Evolutionary conservation across 1,140 invertebrate genomes (phyloP), one percentile per base, ranked within the genome.

Genomic region (Drosophila punjabiensis): DNA sequence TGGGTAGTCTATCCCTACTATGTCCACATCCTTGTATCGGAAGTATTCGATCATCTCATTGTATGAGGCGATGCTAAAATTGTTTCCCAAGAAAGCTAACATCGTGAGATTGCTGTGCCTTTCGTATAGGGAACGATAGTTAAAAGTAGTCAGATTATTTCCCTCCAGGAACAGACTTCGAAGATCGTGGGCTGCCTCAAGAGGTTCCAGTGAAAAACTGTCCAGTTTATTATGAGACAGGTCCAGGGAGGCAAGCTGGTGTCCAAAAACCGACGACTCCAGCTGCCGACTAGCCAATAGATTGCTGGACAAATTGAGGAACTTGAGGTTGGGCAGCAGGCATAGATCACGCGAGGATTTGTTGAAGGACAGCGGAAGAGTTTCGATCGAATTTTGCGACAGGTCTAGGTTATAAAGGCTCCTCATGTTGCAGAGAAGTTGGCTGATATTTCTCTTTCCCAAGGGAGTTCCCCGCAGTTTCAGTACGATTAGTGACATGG

Each of bases 291-390:
- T 59, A 28, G 11, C 16, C 56, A 59, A 59, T 28, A 11, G 20
- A n/a, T 59, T 59, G 35, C 16, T n/a, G 20, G 56, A 59, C 11
- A 59, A 16, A 45, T 59, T 59, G 16, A 59, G 56, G 7, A 43
- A 59, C 16, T 20, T 28, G 2, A 59, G 56, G 24, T 7, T 59
- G 6, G 35, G 20, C 35, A 45, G 56, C 11, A n/a, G 16, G 7
- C 56, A 59, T 9, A 11, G 3, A 2, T 28, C 20, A 1, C 1
- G 20, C 5, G 20, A n/a, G 4, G 3, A 6, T n/a, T 28, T 37
- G 14, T 43, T 41, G 2, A 6, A 41, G 8, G 35, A 41, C 4
- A 43, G 16, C 9, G 33, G 56, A 13, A 13, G 10, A 41, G 6
- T 3, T 4, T 59, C 56, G 1, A 59, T 24, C 7, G 2, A 59